These are phyloP conservation scores for Hydractinia symbiolongicarpus DNA, from an alignment of 30 jellyfish, hydroid and myxozoan species.

Conservation along the genomic window DNA sequence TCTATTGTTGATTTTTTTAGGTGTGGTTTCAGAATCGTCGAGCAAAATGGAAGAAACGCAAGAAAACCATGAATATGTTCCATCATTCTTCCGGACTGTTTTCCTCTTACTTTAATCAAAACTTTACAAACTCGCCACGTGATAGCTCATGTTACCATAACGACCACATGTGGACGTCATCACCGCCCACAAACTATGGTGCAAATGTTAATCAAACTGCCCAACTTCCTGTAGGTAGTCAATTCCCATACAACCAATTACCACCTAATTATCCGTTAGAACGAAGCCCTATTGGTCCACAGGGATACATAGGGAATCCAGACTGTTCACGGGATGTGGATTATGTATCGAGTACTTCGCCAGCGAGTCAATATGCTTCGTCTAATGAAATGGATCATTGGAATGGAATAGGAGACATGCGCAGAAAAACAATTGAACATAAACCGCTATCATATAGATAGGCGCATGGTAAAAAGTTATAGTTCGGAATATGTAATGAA, in stretches of 20 bases:
- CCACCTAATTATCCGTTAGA: slow-evolving; percentile 24
- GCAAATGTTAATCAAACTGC: neutral
- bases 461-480: neutral
- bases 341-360: slow-evolving; percentile 14
- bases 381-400: slow-evolving; percentile 9
- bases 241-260: slow-evolving; percentile 25
- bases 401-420: slow-evolving; percentile 17
- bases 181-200: slow-evolving; percentile 54
- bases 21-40: slow-evolving; percentile 99
- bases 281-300: neutral
- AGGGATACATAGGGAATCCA: neutral
- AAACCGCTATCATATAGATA: neutral
- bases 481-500: no score
- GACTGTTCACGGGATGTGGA: neutral
- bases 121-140: slow-evolving; percentile 48
- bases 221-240: slow-evolving; percentile 18
- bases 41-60: slow-evolving; percentile 98
- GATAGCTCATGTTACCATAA: slow-evolving; percentile 70
- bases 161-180: slow-evolving; percentile 84
- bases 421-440: neutral
- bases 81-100: slow-evolving; percentile 86
- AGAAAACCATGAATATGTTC: slow-evolving; percentile 89
- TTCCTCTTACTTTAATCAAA: slow-evolving; percentile 83
- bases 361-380: neutral
- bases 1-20: slow-evolving; percentile 28